Conservation (phyloP, 1,140 invertebrate genomes). For the Hormaphis cornu region DNA sequence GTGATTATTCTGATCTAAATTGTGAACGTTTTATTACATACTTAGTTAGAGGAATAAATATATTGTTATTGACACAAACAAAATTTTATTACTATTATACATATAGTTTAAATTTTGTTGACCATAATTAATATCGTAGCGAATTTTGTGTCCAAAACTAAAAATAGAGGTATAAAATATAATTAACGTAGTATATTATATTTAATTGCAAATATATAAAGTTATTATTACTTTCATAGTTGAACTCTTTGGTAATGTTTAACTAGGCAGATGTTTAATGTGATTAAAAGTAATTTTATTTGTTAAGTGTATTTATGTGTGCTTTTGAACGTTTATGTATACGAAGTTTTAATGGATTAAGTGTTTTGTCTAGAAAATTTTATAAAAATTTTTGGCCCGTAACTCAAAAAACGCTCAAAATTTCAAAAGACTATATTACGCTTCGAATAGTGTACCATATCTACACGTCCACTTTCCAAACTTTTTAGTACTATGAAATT, state of each 20-base stretch:
- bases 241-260: conserved; percentile 1
- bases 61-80: conserved; percentile 2
- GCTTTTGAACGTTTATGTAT: neutral
- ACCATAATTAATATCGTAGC: neutral
- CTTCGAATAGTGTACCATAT: no score
- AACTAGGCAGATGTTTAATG: neutral
- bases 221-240: conserved; percentile 1
- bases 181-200: neutral
- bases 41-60: neutral
- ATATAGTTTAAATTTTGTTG: conserved; percentile 15
- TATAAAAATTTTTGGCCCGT: no score
- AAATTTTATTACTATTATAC: neutral
- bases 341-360: neutral
- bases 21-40: conserved; percentile 5
- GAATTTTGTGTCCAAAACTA: neutral
- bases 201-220: neutral
- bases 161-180: neutral
- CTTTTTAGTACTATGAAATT: no score
- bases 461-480: no score
- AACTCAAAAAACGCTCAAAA: no score
- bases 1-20: conserved; percentile 25
- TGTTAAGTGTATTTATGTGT: conserved; percentile 3
- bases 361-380: no score
- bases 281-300: conserved; percentile 4
- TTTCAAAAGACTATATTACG: no score